These are phyloP conservation scores for Leuctra nigra DNA, from an alignment of 2,888 invertebrate genomes.

Conservation along the genomic window DNA sequence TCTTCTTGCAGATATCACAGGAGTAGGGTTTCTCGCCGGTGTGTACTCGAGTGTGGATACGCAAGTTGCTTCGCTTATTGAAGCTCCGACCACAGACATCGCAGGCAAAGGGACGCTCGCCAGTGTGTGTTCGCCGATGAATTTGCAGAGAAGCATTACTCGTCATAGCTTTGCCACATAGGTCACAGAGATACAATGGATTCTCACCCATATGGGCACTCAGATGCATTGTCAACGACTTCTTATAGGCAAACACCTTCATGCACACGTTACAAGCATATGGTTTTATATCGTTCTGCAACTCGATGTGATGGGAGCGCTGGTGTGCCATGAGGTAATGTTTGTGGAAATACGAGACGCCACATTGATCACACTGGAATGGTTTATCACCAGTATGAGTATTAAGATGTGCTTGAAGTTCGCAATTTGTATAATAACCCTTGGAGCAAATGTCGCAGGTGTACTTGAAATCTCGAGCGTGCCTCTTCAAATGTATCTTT, in stretches of 20 bases:
- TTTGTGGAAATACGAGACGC: conserved; percentile 23
- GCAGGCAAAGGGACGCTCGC: conserved; percentile 22
- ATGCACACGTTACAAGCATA: conserved; percentile 21
- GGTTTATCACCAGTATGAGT: conserved; percentile 26
- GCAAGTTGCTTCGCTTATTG: conserved; percentile 18
- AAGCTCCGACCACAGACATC: conserved; percentile 12
- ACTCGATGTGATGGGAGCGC: conserved; percentile 25
- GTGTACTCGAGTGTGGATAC: conserved; percentile 12
- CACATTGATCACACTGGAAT: conserved; percentile 24
- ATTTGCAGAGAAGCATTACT: conserved; percentile 21
- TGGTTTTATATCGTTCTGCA: conserved; percentile 19
- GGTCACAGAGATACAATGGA: conserved; percentile 21
- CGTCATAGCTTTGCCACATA: conserved; percentile 25
- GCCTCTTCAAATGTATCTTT: conserved; percentile 24
- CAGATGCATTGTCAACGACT: conserved; percentile 23
- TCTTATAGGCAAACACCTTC: conserved; percentile 25
- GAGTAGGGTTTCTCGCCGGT: conserved; percentile 23
- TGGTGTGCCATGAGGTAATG: conserved; percentile 25
- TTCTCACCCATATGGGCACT: conserved; percentile 21
- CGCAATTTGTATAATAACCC: conserved; percentile 25
- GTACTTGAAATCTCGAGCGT: conserved; percentile 22
- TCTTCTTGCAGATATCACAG: conserved; percentile 28
- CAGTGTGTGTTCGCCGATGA: conserved; percentile 20
- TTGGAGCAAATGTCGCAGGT: conserved; percentile 24
- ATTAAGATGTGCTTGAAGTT: conserved; percentile 24